phyloP scores from a whole-genome alignment of 1,140 invertebrate species.

The Hycleus cichorii region DNA sequence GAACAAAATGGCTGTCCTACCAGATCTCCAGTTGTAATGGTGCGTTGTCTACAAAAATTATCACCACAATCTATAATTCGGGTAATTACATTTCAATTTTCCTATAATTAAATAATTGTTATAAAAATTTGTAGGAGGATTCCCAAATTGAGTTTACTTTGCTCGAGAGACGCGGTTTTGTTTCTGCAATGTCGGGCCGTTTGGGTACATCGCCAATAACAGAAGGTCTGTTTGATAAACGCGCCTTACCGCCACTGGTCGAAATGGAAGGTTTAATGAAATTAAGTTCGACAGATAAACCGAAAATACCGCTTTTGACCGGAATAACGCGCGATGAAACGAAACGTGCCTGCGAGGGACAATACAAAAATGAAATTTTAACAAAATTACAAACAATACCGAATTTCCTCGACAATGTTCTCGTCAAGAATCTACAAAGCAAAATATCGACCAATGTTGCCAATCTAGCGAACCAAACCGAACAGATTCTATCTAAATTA shows the following conservation, averaged over 20 bases:
- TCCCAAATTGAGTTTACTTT: conserved; percentile 44
- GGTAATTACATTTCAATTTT: conserved; percentile 22
- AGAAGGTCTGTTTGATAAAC: conserved; percentile 54
- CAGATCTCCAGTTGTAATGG: conserved; percentile 44
- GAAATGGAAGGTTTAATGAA: conserved; percentile 49
- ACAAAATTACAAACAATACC: conserved; percentile 43
- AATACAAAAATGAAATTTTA: conserved; percentile 45
- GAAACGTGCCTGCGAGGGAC: conserved; percentile 49
- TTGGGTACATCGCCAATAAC: conserved; percentile 49
- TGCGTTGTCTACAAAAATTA: conserved; percentile 51
- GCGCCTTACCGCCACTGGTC: conserved; percentile 53
- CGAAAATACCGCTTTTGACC: conserved; percentile 57
- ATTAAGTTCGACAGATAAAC: conserved; percentile 46
- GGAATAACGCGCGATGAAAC: conserved; percentile 66
- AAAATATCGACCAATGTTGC: background rate
- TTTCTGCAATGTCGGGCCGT: conserved; percentile 42
- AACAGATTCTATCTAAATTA: conserved; percentile 7
- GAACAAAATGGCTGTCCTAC: conserved; percentile 48
- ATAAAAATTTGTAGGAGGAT: conserved; percentile 36
- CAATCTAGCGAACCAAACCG: background rate
- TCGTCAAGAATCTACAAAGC: conserved; percentile 41
- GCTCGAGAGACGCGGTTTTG: conserved; percentile 42
- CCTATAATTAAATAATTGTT: background rate
- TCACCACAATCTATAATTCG: conserved; percentile 39
- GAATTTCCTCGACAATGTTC: conserved; percentile 50